phyloP scores from a whole-genome alignment of 2,797 vertebrate genomes.

The Sciurus vulgaris region DNA sequence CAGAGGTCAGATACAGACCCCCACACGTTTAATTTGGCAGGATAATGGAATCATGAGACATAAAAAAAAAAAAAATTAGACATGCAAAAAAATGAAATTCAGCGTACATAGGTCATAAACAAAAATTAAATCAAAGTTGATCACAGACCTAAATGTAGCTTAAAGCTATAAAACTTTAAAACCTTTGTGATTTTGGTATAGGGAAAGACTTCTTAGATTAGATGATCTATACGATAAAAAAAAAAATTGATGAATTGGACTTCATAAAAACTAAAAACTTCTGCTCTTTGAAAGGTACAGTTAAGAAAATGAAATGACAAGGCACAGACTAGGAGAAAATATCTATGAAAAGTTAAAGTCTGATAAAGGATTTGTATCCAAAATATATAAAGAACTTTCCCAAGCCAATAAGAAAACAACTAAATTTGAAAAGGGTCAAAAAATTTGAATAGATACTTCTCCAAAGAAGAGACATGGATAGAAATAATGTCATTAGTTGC shows the following conservation, averaged over 20 bases:
- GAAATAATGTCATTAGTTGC: background rate
- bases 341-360: conserved; percentile 22
- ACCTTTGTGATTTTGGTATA: background rate
- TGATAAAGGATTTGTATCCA: background rate
- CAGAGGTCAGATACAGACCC: background rate
- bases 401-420: background rate
- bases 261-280: conserved; percentile 38
- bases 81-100: background rate
- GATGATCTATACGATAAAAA: background rate
- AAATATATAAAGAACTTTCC: background rate
- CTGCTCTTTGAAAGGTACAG: background rate
- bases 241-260: background rate
- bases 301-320: conserved; percentile 56
- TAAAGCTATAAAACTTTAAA: background rate
- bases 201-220: background rate
- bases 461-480: background rate
- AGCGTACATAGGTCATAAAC: background rate
- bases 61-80: background rate
- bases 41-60: background rate
- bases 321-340: background rate
- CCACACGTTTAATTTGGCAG: background rate
- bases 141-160: background rate
- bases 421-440: conserved; percentile 31
- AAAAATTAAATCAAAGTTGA: background rate
- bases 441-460: background rate